Evolutionary conservation across 2,797 vertebrate genomes (phyloP), one percentile per base, ranked within the genome.

Genomic region (Sphenodon punctatus): DNA sequence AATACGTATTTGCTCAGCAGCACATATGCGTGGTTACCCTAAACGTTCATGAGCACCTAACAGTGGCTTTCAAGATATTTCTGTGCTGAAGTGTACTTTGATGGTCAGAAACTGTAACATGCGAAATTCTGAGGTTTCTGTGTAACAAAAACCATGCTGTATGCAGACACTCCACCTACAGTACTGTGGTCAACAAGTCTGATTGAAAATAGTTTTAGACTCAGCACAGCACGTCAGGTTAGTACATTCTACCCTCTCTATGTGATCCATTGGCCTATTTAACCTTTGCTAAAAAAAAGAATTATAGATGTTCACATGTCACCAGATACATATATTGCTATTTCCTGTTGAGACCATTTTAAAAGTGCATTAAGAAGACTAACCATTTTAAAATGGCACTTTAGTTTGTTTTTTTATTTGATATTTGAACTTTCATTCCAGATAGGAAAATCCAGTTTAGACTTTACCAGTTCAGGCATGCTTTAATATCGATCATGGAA

Each of bases 121-220:
- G 82, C 80, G 87, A 74, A 93, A 93, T 91, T 91, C 67, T 94
- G 91, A 95, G 91, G 91, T 94, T 90, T 94, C 71, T 88, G 77
- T 91, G 69, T 61, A 79, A 93, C 90, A 95, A 92, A 94, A 95
- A 90, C 89, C 76, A 68, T 94, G 92, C 78, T 91, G 74, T 94
- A 89, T 64, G 87, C 86, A 93, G 67, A 84, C 75, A 86, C 79
- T 90, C 79, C 81, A 93, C 80, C 82, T 93, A 88, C 82, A 92
- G 67, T 81, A 66, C 71, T 84, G 90, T 91, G 91, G 92, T 94
- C 81, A 93, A 68, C 75, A 92, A 87, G 70, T 88, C 84, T 90
- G 85, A 91, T 94, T 93, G 88, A 89, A 94, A 93, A 82, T 69
- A 72, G 49, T 90, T 88, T 93, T 82, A 84, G 79, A 76, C 75